phyloP scores from a whole-genome alignment of 2,113 vertebrate genomes.

The Pyrgilauda ruficollis region DNA sequence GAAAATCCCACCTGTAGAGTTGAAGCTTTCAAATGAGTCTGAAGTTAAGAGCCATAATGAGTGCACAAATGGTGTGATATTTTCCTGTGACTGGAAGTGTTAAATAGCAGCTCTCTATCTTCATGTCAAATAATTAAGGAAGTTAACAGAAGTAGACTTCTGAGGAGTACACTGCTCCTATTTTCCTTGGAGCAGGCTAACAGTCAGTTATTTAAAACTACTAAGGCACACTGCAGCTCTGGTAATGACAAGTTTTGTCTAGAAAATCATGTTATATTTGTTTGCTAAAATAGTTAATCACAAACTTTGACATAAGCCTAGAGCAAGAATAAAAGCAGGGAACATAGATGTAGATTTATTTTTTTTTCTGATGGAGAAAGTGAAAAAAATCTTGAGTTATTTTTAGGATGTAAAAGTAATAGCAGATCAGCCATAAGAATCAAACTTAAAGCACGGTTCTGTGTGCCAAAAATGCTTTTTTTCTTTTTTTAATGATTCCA shows the following conservation, averaged over 20 bases:
- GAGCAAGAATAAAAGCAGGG: not conserved
- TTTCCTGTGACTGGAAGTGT: slow-evolving; percentile 35
- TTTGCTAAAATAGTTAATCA: not conserved
- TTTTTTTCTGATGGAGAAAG: not conserved
- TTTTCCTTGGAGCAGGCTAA: not conserved
- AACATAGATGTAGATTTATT: not conserved
- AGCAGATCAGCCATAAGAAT: not conserved
- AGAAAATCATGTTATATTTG: not conserved
- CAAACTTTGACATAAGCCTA: not conserved
- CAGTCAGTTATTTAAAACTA: not conserved
- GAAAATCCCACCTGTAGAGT: slow-evolving; percentile 60
- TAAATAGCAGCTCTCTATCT: slow-evolving; percentile 40
- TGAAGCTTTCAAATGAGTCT: slow-evolving; percentile 56
- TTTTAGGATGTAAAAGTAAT: not conserved
- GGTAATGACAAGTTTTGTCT: not conserved
- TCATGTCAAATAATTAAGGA: slow-evolving; percentile 23
- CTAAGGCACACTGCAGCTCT: not conserved
- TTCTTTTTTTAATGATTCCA: slow-evolving; percentile 12
- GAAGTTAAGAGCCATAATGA: slow-evolving; percentile 50
- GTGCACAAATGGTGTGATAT: slow-evolving; percentile 44
- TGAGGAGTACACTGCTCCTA: not conserved
- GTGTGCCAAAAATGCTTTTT: slow-evolving; percentile 3
- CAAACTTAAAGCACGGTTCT: not conserved
- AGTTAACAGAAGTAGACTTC: slow-evolving; percentile 39
- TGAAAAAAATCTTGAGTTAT: not conserved